Evolutionary conservation across 1,140 invertebrate genomes (phyloP).

Genomic region (Ephestia elutella): DNA sequence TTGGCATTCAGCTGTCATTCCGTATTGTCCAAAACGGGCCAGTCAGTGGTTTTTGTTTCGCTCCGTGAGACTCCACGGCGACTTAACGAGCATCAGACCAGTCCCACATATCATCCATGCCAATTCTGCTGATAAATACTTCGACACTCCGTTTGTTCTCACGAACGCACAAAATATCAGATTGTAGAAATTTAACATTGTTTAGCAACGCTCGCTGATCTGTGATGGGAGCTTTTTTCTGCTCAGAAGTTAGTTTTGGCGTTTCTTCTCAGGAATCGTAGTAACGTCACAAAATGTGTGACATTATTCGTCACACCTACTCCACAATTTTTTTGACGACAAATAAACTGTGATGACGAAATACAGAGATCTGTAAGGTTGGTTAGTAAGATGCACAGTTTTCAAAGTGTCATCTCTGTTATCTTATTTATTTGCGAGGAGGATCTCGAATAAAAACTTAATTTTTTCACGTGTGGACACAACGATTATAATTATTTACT

Average conservation of each 20-base stretch:
- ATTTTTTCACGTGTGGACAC: constrained; percentile 22
- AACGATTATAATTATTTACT: constrained; percentile 43
- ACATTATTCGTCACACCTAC: no score
- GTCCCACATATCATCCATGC: constrained; percentile 63
- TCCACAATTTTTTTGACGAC: no score
- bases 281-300: no score
- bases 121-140: constrained; percentile 65
- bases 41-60: constrained; percentile 59
- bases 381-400: neutral
- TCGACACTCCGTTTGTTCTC: constrained; percentile 48
- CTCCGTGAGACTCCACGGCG: constrained; percentile 65
- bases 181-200: neutral
- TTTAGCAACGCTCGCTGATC: no score
- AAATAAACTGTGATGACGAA: no score
- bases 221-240: no score
- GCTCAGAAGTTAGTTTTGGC: no score
- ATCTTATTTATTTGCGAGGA: neutral
- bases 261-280: no score
- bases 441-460: constrained; percentile 12
- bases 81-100: constrained; percentile 66
- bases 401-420: neutral
- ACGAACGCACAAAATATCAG: constrained; percentile 15
- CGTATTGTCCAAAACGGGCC: constrained; percentile 67
- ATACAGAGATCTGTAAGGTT: no score
- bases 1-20: constrained; percentile 61